Base-by-base conservation (phyloP, 2,113 vertebrate species). In the Galeopterus variegatus region DNA sequence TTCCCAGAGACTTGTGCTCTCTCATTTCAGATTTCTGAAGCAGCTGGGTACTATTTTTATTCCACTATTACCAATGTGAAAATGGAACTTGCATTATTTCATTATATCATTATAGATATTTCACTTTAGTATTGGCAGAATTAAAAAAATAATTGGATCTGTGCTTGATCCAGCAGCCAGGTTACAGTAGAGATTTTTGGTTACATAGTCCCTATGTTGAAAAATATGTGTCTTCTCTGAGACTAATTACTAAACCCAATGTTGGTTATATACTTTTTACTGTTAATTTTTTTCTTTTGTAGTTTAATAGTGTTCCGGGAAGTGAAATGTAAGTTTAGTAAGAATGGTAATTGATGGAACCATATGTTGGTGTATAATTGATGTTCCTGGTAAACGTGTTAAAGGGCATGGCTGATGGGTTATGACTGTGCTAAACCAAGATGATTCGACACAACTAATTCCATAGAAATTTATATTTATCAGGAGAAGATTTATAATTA, bases 251-350 rank as follows among this genome's bases (percentile, higher is more conserved):
- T 90, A 88, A 88, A 70, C 56, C 24, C 23, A 54, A 6, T 28
- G 36, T 85, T 58, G 18, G 52, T 85, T 93, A 45, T 80, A 70
- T 94, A 56, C 92, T 96, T 70, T 90, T 97, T 91, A 94, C 92
- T 98, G 96, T 95, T 94, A 91, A 96, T 21, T 28, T 77, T 85
- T 90, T 58, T n/a, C 56, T 28, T 48, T 79, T 76, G 88, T 90
- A 36, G 75, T 96, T 98, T 96, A 96, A 94, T 95, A 96, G 73
- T 89, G 60, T 69, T 89, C 26, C 70, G 95, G 96, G 90, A 97
- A 98, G 97, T 95, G 87, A 97, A 97, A 97, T 97, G 92, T 77
- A 98, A 97, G 88, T 95, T 98, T 96, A 97, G 97, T 97, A 82
- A 96, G 90, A 87, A 75, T 94, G 64, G 56, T n/a, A 81, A 79